These are phyloP conservation scores for Panzeria rudis DNA, from an alignment of 2,888 invertebrate genomes.

Conservation along the genomic window DNA sequence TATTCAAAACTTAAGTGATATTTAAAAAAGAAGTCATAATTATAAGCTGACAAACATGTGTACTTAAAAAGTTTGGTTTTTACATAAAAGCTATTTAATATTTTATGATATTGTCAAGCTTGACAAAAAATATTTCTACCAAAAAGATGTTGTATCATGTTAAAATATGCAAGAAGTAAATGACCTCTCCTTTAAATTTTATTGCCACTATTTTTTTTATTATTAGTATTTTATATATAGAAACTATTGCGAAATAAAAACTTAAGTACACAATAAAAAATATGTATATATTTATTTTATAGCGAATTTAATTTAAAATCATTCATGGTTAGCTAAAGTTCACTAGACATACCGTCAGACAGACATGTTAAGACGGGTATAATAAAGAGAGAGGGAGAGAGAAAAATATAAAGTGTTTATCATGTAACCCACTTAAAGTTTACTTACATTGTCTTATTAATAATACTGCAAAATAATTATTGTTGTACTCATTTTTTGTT, in stretches of 20 bases:
- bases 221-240: background rate
- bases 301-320: background rate
- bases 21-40: background rate
- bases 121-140: background rate
- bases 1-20: background rate
- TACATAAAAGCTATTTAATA: background rate
- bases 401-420: conserved; percentile 28
- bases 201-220: background rate
- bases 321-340: conserved; percentile 22
- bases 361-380: background rate
- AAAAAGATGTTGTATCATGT: background rate
- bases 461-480: background rate
- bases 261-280: background rate
- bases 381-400: background rate
- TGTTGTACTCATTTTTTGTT: background rate
- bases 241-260: conserved; percentile 42
- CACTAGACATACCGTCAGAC: conserved; percentile 11
- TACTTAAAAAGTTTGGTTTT: background rate
- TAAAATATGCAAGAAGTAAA: conserved; percentile 37
- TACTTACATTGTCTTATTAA: conserved; percentile 43
- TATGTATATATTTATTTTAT: background rate
- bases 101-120: background rate
- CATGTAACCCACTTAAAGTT: conserved; percentile 64
- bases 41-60: background rate
- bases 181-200: conserved; percentile 56